These are phyloP conservation scores for Scaptodrosophila lebanonensis DNA, from an alignment of 1,140 invertebrate genomes.

Conservation along the genomic window DNA sequence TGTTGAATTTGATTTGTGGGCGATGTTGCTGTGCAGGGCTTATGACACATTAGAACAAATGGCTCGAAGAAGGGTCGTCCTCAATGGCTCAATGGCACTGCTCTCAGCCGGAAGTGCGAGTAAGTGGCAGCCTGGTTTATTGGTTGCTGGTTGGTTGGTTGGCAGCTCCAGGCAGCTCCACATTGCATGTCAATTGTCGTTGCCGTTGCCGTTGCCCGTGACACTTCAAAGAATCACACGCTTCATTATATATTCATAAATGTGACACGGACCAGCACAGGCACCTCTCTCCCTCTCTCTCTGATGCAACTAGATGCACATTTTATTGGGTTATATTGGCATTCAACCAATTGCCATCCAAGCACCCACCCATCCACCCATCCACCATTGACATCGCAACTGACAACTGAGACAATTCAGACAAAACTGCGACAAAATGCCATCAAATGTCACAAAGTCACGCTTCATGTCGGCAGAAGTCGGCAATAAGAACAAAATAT, in stretches of 20 bases:
- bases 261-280: neutral
- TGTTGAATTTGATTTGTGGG: slow-evolving; percentile 4
- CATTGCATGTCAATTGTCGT: slow-evolving; percentile 5
- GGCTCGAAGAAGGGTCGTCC: neutral
- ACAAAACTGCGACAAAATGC: slow-evolving; percentile 53
- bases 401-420: too few relatives aligned
- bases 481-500: slow-evolving; percentile 17
- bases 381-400: too few relatives aligned
- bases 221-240: slow-evolving; percentile 68
- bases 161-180: too few relatives aligned
- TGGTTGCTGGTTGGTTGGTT: too few relatives aligned
- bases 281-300: neutral
- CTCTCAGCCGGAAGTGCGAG: too few relatives aligned
- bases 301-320: slow-evolving; percentile 42
- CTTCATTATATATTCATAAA: slow-evolving; percentile 68
- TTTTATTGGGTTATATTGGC: slow-evolving; percentile 67
- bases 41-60: slow-evolving; percentile 4
- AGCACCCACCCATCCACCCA: too few relatives aligned
- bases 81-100: too few relatives aligned
- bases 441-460: slow-evolving; percentile 72
- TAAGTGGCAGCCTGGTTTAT: too few relatives aligned
- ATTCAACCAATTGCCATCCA: too few relatives aligned
- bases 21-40: neutral
- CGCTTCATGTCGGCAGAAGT: slow-evolving; percentile 39
- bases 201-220: slow-evolving; percentile 22